Evolutionary conservation across 2,888 invertebrate species (phyloP).

Genomic region (Eubasilissa splendida): DNA sequence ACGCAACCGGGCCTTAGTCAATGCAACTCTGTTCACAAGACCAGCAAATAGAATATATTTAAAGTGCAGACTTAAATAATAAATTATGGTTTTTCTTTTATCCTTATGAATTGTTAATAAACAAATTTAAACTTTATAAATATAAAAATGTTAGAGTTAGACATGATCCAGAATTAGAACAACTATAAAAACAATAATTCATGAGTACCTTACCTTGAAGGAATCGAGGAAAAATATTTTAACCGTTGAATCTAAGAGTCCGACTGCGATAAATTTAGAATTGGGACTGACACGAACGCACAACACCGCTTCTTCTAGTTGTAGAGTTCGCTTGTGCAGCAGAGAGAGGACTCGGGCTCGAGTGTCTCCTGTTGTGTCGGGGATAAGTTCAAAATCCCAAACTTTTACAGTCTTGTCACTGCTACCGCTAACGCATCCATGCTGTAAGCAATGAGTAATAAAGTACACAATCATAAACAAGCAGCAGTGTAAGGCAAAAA

Average conservation of each 20-base stretch:
- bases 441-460: conserved; percentile 65
- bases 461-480: neutral
- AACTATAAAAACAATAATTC: neutral
- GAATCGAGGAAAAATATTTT: conserved; percentile 96
- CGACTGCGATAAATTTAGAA: conserved; percentile 89
- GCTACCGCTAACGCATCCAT: conserved; percentile 88
- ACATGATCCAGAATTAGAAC: too few species aligned
- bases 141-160: too few species aligned
- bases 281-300: conserved; percentile 89
- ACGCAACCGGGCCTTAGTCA: too few species aligned
- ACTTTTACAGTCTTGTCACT: conserved; percentile 93
- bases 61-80: too few species aligned
- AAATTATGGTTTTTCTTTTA: too few species aligned
- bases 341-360: conserved; percentile 82
- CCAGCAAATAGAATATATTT: too few species aligned
- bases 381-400: conserved; percentile 93
- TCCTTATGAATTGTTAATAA: too few species aligned
- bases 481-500: too few species aligned
- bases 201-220: conserved; percentile 81
- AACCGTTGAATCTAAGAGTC: conserved; percentile 93
- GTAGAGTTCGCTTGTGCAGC: conserved; percentile 85
- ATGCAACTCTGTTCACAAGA: too few species aligned
- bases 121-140: too few species aligned
- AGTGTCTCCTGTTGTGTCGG: conserved; percentile 75
- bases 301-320: conserved; percentile 90